Evolutionary conservation across 1,140 invertebrate genomes (phyloP), one percentile per base, ranked within the genome.

Genomic region (Leptopilina boulardi): DNA sequence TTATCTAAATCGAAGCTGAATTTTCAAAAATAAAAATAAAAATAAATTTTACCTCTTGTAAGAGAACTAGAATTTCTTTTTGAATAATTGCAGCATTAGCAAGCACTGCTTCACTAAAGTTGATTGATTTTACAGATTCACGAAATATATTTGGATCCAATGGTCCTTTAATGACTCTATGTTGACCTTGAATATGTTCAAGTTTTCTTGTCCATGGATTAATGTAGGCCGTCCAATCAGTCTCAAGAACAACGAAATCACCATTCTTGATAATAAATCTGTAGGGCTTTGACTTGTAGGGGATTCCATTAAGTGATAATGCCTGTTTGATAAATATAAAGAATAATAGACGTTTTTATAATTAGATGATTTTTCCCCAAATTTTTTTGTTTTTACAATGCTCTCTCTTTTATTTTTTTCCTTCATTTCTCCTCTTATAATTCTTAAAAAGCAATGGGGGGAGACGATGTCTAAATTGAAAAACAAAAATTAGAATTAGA

Each of bases 121-220:
- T 83, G 10, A 79, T 15, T 23, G 21, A 66, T 34, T 66, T 66
- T 9, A 86, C 83, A 10, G 90, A 87, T 1, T 92, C 54, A 75
- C 93, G 92, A 82, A 96, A 96, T 0, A 97, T 94, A 83, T 97
- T 92, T 0, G 94, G 94, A 89, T 95, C 93, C 5, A 81, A 70
- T 15, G 95, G 95, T 11, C 95, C 95, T 91, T 96, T 95, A 74
- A 97, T 86, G 3, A 99, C 94, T 73, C 94, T 92, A 92, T 99
- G 97, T 84, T 97, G 94, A 76, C 96, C 97, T 84, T 96, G 95
- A 70, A 99, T 94, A 91, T 98, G 98, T 86, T 99, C 98, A 72
- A 99, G 91, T 89, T 96, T 95, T 85, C 93, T 93, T 0, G 96
- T 96, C 97, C 97, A 99, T 0, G 98, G 97, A 93, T 98, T 98